phyloP scores from a whole-genome alignment of 2,888 invertebrate species.

The Lutraria lutraria region DNA sequence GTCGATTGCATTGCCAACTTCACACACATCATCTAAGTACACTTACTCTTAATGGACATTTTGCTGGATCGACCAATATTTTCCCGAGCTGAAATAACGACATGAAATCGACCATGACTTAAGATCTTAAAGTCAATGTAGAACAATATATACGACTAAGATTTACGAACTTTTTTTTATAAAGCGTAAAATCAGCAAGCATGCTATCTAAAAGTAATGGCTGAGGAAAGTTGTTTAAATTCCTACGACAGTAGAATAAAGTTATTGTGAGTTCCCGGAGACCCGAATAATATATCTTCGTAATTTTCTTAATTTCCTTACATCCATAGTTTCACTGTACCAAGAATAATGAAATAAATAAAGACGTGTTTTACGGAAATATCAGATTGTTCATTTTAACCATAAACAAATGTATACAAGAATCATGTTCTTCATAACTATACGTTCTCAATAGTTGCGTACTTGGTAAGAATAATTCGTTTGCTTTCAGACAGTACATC shows the following conservation, averaged over 20 bases:
- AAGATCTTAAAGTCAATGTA: neutral
- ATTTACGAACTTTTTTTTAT: neutral
- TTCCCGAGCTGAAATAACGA: neutral
- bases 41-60: neutral
- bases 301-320: no score
- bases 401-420: no score
- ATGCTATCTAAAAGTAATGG: neutral
- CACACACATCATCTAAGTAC: neutral
- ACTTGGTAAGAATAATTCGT: no score
- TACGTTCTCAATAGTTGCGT: no score
- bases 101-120: neutral
- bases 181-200: neutral
- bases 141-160: neutral
- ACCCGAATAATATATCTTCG: no score
- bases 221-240: neutral
- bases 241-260: neutral
- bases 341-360: no score
- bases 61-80: neutral
- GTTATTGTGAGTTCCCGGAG: no score
- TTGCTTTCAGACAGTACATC: no score
- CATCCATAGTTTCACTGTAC: no score
- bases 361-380: no score
- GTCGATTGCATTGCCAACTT: neutral
- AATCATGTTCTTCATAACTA: no score
- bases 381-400: no score